These are phyloP conservation scores for Myioborus miniatus DNA, from an alignment of 2,797 vertebrate genomes.

Conservation along the genomic window DNA sequence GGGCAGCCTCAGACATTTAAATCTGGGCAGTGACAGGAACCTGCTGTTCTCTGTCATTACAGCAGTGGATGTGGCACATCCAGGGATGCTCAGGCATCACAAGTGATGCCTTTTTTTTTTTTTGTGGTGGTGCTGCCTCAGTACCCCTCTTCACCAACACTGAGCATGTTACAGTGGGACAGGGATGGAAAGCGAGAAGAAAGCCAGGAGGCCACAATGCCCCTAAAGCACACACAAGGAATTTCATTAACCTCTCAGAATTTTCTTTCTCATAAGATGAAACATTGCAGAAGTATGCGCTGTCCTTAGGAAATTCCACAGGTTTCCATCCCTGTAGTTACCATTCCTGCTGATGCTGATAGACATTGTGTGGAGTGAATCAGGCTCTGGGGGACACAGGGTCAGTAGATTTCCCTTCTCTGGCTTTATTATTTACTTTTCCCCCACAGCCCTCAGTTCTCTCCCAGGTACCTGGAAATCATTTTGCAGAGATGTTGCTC, in stretches of 20 bases:
- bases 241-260: not conserved
- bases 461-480: not conserved
- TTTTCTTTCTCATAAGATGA: not conserved
- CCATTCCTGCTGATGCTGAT: fast-evolving
- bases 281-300: not conserved
- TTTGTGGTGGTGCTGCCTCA: not conserved
- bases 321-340: not conserved
- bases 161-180: not conserved
- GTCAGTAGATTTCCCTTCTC: not conserved
- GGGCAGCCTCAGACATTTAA: not conserved
- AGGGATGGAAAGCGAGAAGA: not conserved
- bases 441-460: not conserved
- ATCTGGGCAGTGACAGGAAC: not conserved
- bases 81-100: not conserved
- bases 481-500: not conserved
- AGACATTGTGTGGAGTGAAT: not conserved
- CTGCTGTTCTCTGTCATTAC: fast-evolving
- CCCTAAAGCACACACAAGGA: not conserved
- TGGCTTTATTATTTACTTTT: not conserved
- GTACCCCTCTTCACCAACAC: not conserved
- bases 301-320: not conserved
- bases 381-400: not conserved
- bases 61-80: not conserved
- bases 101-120: not conserved
- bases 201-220: not conserved